These are phyloP conservation scores for Aegotheles bennettii DNA, from an alignment of 2,113 vertebrate genomes.

Conservation along the genomic window DNA sequence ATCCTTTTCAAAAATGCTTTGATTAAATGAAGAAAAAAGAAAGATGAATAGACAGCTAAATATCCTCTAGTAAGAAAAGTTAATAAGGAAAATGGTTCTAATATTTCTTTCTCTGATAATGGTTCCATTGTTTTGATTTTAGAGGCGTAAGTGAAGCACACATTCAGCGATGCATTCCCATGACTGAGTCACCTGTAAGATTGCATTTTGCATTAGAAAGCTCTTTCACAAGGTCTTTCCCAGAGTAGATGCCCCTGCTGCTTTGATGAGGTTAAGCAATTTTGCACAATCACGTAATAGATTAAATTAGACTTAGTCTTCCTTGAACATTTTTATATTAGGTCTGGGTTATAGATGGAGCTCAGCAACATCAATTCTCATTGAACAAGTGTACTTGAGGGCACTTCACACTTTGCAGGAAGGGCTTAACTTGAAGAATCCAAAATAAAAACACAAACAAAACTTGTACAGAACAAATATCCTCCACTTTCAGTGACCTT, in stretches of 20 bases:
- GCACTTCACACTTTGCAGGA: background rate
- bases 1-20: conserved; percentile 33
- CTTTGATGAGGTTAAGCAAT: conserved; percentile 76
- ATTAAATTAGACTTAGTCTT: conserved; percentile 70
- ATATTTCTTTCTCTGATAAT: conserved; percentile 78
- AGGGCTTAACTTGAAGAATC: background rate
- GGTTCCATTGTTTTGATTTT: conserved; percentile 80
- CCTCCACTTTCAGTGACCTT: background rate
- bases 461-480: background rate
- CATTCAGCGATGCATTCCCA: conserved; percentile 65
- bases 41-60: conserved; percentile 61
- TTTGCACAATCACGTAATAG: conserved; percentile 64
- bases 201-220: conserved; percentile 76
- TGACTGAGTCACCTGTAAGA: conserved; percentile 76
- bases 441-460: background rate
- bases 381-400: background rate
- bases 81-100: conserved; percentile 77
- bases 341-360: background rate
- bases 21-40: conserved; percentile 35
- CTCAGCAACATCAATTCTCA: background rate
- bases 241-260: conserved; percentile 10
- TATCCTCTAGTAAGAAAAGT: conserved; percentile 71
- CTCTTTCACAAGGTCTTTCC: conserved; percentile 65
- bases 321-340: conserved; percentile 33
- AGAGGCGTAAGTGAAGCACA: conserved; percentile 72